Evolutionary conservation across 1,140 invertebrate genomes (phyloP), one percentile per base, ranked within the genome.

Genomic region (Caerostris darwini): DNA sequence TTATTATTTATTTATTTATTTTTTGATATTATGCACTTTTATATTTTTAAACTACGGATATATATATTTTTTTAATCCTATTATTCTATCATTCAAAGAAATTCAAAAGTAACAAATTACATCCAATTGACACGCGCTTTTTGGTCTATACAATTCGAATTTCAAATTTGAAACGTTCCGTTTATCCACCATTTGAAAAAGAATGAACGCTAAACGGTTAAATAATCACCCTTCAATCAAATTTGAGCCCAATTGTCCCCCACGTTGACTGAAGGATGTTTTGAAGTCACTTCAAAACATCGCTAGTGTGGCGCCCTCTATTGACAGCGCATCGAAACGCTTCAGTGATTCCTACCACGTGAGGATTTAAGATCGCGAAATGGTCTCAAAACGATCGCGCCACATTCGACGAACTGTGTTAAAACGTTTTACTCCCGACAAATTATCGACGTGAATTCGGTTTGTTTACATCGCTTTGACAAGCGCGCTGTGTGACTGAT

Each of bases 271-370:
- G 34, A n/a, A n/a, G n/a, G 34, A 34, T 34, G 34, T 34, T 34
- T 34, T 34, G 34, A 12, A 77, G 71, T 77, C 71, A 77, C 17
- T 85, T 34, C n/a, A 7, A 4, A 5, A 8, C 10, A 7, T 8
- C 83, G 34, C 10, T 7, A 69, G 53, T 3, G 88, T 90, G 88
- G 88, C 88, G 88, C 88, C 88, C 88, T 77, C 88, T 90, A n/a
- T 90, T 77, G 88, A 17, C 50, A 59, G 53, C 12, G 53, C 19
- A 90, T 90, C 50, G 34, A 71, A 90, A 53, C 67, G 67, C 88
- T 90, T 59, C 64, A 57, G 6, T 77, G 88, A 90, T 56, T 77
- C 7, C 64, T 17, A 57, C 64, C 88, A 90, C 88, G 88, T 90
- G 88, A 90, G 88, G 50, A 87, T 85, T 56, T 54, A 85, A n/a